Evolutionary conservation across 2,113 vertebrate genomes (phyloP), one percentile per base, ranked within the genome.

Genomic region (Pithys albifrons): DNA sequence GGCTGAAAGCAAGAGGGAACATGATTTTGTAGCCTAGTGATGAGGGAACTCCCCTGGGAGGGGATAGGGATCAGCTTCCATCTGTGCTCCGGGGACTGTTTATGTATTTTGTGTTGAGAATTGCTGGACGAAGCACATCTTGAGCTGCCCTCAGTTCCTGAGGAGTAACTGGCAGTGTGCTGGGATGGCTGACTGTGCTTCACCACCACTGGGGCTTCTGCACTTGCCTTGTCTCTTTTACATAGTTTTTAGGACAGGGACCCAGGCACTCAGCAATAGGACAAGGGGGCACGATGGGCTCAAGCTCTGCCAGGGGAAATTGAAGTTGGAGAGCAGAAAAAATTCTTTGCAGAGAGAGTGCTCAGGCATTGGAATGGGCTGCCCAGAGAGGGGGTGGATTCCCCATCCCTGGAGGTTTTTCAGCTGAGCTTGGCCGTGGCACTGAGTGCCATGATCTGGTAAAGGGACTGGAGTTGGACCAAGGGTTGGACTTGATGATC

Each of bases 31-130:
- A 93, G 96, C 85, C 91, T 49, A 5, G 94, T 48, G 88, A 79
- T 65, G 94, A 93, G 96, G 94, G 96, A 97, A 92, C 96, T 97
- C 94, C 96, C 96, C 92, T 96, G 94, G 94, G 96, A 93, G 91
- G 94, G 95, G 95, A 74, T 15, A 74, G 94, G 82, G 82, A 83
- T 76, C 75, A 8, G 67, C 27, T 92, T 54, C 83, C 95, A 54
- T 94, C 92, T 92, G 59, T 39, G 92, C 95, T 95, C 71, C 92
- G 73, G 95, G 96, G 94, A 83, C 83, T 93, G 95, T 96, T 95
- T 79, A 83, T 94, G 95, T 85, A 46, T 91, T 87, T 88, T 67
- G 87, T 58, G 87, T 78, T 65, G 91, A 49, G 95, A 89, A 46
- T 29, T 88, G 87, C 80, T 81, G 91, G 91, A 54, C 86, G 24